phyloP scores from a whole-genome alignment of 2,888 invertebrate species.

The Melitaea athalia region DNA sequence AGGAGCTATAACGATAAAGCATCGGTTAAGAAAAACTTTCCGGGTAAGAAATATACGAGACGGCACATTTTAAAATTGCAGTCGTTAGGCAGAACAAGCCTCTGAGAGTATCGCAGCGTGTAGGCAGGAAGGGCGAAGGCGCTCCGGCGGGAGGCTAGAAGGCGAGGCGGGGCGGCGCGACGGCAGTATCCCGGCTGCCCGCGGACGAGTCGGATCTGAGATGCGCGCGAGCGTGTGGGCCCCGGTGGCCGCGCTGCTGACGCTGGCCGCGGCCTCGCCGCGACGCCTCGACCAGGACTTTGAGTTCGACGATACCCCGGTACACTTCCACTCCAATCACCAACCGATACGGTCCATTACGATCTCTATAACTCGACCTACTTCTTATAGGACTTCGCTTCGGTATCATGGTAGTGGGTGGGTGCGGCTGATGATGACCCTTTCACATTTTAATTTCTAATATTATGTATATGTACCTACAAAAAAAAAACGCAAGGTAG shows the following conservation, averaged over 20 bases:
- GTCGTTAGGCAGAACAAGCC: not conserved
- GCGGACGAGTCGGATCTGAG: not conserved
- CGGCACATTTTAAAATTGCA: not conserved
- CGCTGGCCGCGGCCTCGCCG: constrained; percentile 50
- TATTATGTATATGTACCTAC: not conserved
- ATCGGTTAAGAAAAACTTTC: too few species aligned
- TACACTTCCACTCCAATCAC: constrained; percentile 42
- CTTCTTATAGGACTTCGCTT: constrained; percentile 26
- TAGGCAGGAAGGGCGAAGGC: constrained; percentile 28
- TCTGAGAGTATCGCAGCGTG: constrained; percentile 30
- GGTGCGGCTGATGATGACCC: not conserved
- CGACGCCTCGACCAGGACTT: constrained; percentile 67
- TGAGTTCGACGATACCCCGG: constrained; percentile 74
- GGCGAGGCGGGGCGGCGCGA: constrained; percentile 21
- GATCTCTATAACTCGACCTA: constrained; percentile 23
- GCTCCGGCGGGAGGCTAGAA: constrained; percentile 16
- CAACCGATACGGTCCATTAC: not conserved
- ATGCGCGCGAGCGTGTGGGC: constrained; percentile 39
- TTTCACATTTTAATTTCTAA: not conserved
- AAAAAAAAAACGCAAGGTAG: not conserved
- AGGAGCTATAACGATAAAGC: too few species aligned
- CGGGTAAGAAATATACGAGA: not conserved
- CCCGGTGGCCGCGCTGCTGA: constrained; percentile 44
- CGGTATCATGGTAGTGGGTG: constrained; percentile 8
- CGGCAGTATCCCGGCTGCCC: constrained; percentile 32